Percentiles rank a stretch among this genome's conserved stretches.
phyloP scores from a whole-genome alignment of 2,797 vertebrate genomes.

The Triplophysa yarkandensis region DNA sequence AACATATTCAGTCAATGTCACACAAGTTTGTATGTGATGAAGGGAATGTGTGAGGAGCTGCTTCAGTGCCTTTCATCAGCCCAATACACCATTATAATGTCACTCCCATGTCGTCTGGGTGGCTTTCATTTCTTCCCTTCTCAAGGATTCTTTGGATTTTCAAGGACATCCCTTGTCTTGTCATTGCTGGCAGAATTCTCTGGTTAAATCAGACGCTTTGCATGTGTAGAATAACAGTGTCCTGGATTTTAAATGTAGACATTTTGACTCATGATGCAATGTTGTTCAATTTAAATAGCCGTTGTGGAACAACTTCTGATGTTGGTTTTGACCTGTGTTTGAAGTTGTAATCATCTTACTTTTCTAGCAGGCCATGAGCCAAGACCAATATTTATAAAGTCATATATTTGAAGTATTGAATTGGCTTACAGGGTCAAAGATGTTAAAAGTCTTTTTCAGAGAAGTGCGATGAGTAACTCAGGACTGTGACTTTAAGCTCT shows the following conservation, averaged over 20 bases:
- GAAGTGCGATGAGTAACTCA: constrained; percentile 47
- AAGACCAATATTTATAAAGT: neutral
- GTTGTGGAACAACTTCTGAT: neutral
- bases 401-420: too few species aligned
- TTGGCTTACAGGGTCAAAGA: neutral
- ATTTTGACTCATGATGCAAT: too few species aligned
- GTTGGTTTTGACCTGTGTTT: neutral
- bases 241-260: too few species aligned
- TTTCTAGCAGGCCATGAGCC: neutral
- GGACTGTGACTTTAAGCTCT: constrained; percentile 52
- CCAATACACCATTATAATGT: constrained; percentile 50
- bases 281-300: too few species aligned
- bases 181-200: constrained; percentile 33
- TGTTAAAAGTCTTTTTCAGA: constrained; percentile 31
- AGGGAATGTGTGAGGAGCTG: neutral
- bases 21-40: constrained; percentile 18
- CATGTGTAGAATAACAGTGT: too few species aligned
- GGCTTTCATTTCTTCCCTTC: neutral
- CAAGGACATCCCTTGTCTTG: constrained; percentile 46
- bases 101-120: constrained; percentile 54
- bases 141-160: constrained; percentile 51
- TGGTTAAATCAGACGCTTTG: constrained; percentile 26
- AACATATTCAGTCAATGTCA: constrained; percentile 30
- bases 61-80: constrained; percentile 48
- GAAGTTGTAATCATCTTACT: neutral